Evolutionary conservation across 2,113 vertebrate species (phyloP).

Genomic region (Eulemur rufifrons): DNA sequence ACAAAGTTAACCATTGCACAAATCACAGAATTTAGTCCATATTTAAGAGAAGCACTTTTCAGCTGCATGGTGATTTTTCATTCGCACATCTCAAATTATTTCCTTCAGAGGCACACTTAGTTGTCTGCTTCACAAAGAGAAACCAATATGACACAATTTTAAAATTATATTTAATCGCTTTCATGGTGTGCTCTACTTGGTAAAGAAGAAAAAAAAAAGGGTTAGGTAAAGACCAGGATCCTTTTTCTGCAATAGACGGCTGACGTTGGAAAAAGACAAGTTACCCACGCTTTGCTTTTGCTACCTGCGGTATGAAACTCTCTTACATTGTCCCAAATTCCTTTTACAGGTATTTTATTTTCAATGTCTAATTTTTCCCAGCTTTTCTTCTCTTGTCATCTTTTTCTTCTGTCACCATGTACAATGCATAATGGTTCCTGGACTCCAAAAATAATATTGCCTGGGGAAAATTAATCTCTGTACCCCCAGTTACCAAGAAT

Average conservation of each 20-base stretch:
- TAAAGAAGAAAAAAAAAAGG: constrained; percentile 19
- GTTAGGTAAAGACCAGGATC: constrained; percentile 25
- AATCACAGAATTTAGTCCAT: constrained; percentile 29
- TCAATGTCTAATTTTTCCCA: constrained; percentile 9
- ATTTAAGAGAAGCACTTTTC: constrained; percentile 46
- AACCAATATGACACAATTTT: constrained; percentile 71
- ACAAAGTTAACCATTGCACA: constrained; percentile 38
- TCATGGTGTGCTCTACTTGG: constrained; percentile 51
- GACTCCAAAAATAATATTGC: constrained; percentile 31
- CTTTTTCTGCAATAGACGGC: not conserved
- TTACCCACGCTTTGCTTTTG: not conserved
- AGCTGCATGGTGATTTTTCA: constrained; percentile 36
- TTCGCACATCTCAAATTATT: constrained; percentile 55
- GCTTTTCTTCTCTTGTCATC: not conserved
- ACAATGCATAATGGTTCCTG: constrained; percentile 2
- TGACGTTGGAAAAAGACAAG: not conserved
- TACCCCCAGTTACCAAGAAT: not conserved
- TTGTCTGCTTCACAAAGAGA: constrained; percentile 61
- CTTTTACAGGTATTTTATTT: constrained; percentile 37
- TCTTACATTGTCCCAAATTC: constrained; percentile 5
- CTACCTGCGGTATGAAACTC: not conserved
- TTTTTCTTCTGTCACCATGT: constrained; percentile 33
- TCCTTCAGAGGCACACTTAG: constrained; percentile 62
- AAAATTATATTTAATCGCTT: constrained; percentile 71
- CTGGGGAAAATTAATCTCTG: constrained; percentile 44